Evolutionary conservation across 2,113 vertebrate genomes (phyloP).

Genomic region (Suricata suricatta): DNA sequence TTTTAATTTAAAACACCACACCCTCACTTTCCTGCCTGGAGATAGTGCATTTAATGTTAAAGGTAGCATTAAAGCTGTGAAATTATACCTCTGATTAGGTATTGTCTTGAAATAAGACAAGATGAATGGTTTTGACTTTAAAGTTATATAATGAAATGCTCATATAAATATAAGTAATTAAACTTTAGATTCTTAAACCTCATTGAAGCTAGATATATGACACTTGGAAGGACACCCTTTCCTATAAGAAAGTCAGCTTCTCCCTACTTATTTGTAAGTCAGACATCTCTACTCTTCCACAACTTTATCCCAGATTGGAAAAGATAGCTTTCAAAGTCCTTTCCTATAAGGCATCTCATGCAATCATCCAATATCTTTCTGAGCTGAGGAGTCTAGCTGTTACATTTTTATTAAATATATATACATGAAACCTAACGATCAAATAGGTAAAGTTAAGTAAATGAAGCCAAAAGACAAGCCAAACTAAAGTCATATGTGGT

Average conservation of each 20-base stretch:
- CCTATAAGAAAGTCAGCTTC: background rate
- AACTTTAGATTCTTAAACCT: conserved; percentile 14
- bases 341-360: background rate
- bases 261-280: background rate
- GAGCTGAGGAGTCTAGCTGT: background rate
- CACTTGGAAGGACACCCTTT: background rate
- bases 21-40: background rate
- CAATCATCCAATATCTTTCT: background rate
- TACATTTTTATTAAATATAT: background rate
- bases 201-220: background rate
- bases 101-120: background rate
- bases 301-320: background rate
- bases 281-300: background rate
- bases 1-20: background rate
- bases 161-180: conserved; percentile 40
- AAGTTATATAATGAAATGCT: background rate
- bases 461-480: background rate
- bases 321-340: background rate
- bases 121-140: conserved; percentile 2
- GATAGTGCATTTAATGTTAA: background rate
- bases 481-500: background rate
- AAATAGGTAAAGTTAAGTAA: background rate
- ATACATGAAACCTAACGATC: background rate
- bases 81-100: background rate
- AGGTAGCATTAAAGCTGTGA: background rate